Evolutionary conservation across 2,888 invertebrate species (phyloP), one percentile per base, ranked within the genome.

Genomic region (Coronaproctus castanopsis): DNA sequence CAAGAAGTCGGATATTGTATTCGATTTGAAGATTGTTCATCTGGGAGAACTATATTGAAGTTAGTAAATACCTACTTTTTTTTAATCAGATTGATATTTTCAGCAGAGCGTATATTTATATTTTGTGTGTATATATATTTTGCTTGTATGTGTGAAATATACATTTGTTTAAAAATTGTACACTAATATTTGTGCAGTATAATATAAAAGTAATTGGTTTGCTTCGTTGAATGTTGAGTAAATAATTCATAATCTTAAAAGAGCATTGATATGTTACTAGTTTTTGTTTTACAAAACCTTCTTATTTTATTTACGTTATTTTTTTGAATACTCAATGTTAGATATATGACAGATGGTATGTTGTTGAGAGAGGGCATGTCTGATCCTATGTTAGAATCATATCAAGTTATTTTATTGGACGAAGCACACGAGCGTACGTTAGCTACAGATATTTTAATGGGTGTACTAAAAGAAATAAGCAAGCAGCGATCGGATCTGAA

Each of bases 281-380:
- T n/a, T n/a, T n/a, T n/a, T n/a, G n/a, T n/a, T n/a, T n/a, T n/a
- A n/a, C n/a, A n/a, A n/a, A n/a, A n/a, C n/a, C n/a, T n/a, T n/a
- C n/a, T n/a, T n/a, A n/a, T n/a, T n/a, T n/a, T n/a, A n/a, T n/a
- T n/a, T n/a, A n/a, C n/a, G n/a, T n/a, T n/a, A n/a, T n/a, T n/a
- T n/a, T n/a, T n/a, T n/a, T n/a, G n/a, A n/a, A n/a, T n/a, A n/a
- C n/a, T n/a, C n/a, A n/a, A 66, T 68, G 70, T 58, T 66, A 83
- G 82, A 70, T 97, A 98, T 71, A 92, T 97, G 92, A 98, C 98
- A 18, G 97, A 98, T 68, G 98, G 98, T 89, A 98, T 99, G 98
- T 80, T 99, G 72, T 76, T 99, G 36, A 77, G 98, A 63, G 98
- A 99, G 76, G 97, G 93, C 0, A 98, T 99, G 98, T 95, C 93